Evolutionary conservation across 2,797 vertebrate species (phyloP).

Genomic region (Gymnocypris eckloni): DNA sequence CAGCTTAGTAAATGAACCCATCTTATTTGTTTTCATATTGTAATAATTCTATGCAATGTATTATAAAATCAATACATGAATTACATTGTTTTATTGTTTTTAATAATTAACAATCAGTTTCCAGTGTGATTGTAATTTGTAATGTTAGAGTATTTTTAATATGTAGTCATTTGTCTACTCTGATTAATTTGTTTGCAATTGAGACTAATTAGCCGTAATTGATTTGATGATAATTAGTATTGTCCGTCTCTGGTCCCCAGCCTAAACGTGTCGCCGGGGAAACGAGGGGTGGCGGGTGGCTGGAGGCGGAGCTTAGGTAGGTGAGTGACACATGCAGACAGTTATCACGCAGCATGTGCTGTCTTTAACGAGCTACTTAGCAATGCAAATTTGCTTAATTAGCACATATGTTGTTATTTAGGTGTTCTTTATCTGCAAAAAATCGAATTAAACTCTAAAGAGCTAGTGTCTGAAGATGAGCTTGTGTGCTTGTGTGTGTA

Average conservation of each 20-base stretch:
- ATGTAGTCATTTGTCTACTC: constrained; percentile 46
- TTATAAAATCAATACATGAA: constrained; percentile 25
- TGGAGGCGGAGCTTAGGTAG: constrained; percentile 68
- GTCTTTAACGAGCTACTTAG: constrained; percentile 63
- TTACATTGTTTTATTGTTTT: constrained; percentile 30
- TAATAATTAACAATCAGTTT: constrained; percentile 27
- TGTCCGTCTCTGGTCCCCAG: constrained; percentile 68
- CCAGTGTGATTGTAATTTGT: constrained; percentile 45
- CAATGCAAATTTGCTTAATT: constrained; percentile 60
- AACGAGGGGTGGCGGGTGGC: constrained; percentile 65
- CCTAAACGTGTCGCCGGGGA: constrained; percentile 63
- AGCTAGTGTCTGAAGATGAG: constrained; percentile 54
- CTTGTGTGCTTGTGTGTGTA: constrained; percentile 47
- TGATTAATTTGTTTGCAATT: constrained; percentile 58
- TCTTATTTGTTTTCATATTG: constrained; percentile 15
- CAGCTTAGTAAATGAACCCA: constrained; percentile 17
- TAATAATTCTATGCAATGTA: constrained; percentile 33
- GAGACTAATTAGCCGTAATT: constrained; percentile 58
- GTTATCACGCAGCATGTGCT: constrained; percentile 63
- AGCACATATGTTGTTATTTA: constrained; percentile 60
- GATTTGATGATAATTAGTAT: constrained; percentile 65
- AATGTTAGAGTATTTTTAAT: constrained; percentile 40
- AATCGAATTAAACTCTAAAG: constrained; percentile 57
- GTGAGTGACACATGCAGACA: constrained; percentile 65
- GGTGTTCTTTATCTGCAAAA: constrained; percentile 56